Percentiles rank a stretch among this genome's conserved stretches.
phyloP scores from a whole-genome alignment of 2,888 invertebrate genomes.

The Baccha elongata region DNA sequence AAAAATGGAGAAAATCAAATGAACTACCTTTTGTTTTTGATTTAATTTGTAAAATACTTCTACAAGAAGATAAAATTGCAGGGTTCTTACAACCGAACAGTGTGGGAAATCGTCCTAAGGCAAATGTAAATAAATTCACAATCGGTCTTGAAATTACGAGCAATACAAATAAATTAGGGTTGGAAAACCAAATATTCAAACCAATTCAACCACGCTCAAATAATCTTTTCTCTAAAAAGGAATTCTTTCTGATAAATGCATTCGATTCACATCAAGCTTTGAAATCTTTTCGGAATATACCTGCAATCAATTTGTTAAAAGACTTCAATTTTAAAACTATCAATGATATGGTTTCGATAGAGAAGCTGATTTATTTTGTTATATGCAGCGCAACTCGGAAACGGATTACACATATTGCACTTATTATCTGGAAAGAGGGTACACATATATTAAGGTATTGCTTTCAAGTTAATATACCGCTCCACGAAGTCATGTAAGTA shows the following conservation, averaged over 20 bases:
- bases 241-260: slow-evolving; percentile 74
- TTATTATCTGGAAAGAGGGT: slow-evolving; percentile 68
- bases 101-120: slow-evolving; percentile 77
- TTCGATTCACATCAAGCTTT: slow-evolving; percentile 38
- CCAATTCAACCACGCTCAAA: background rate
- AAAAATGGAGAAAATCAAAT: slow-evolving; percentile 74
- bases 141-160: slow-evolving; percentile 66
- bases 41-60: slow-evolving; percentile 74
- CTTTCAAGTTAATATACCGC: slow-evolving; percentile 75
- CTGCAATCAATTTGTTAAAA: slow-evolving; percentile 61
- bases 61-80: slow-evolving; percentile 74
- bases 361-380: slow-evolving; percentile 74
- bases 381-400: slow-evolving; percentile 73
- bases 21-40: slow-evolving; percentile 74
- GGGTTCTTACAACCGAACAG: slow-evolving; percentile 75
- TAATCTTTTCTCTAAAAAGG: slow-evolving; percentile 53
- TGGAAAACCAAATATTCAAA: background rate
- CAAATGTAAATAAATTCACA: slow-evolving; percentile 75
- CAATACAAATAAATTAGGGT: slow-evolving; percentile 28
- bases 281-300: slow-evolving; percentile 30
- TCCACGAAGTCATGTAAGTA: slow-evolving; percentile 75
- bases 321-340: slow-evolving; percentile 58
- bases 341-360: slow-evolving; percentile 23
- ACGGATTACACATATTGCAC: slow-evolving; percentile 67
- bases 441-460: slow-evolving; percentile 67